Percentiles rank a stretch among this genome's conserved stretches.
phyloP scores from a whole-genome alignment of 2,113 vertebrate genomes.

The Genyomyrus donnyi region DNA sequence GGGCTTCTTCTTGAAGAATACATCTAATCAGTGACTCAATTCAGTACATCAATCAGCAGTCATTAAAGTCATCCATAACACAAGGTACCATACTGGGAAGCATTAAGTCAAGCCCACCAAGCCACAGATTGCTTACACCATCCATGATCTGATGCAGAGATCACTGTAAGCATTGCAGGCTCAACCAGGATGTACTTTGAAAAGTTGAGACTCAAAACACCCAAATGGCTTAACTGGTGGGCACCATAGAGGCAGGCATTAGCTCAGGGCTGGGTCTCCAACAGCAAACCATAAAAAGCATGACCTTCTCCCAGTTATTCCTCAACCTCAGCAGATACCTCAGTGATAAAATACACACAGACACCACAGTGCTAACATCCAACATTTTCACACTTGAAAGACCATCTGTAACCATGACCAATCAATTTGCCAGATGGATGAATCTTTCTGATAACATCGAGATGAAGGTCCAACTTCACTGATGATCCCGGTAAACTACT shows the following conservation, averaged over 20 bases:
- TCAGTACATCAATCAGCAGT: not conserved
- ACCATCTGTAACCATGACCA: not conserved
- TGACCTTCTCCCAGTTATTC: not conserved
- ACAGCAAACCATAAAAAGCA: not conserved
- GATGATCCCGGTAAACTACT: not conserved
- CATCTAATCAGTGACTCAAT: not conserved
- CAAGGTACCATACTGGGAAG: not conserved
- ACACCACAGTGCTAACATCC: not conserved
- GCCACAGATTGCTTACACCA: not conserved
- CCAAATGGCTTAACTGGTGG: not conserved
- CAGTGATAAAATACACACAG: not conserved
- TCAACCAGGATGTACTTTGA: not conserved
- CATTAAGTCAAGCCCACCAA: not conserved
- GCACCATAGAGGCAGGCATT: not conserved
- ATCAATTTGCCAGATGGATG: not conserved
- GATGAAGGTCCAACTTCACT: not conserved
- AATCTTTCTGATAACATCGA: not conserved
- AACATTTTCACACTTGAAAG: conserved; percentile 6
- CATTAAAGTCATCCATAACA: not conserved
- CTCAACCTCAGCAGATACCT: not conserved
- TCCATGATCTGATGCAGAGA: not conserved
- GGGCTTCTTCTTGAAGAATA: not conserved
- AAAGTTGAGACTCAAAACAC: not conserved
- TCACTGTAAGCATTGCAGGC: not conserved
- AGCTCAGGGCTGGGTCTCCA: not conserved